Percentiles rank a stretch among this genome's conserved stretches.
These are phyloP conservation scores for Morone saxatilis DNA, from an alignment of 2,113 vertebrate genomes.

Conservation along the genomic window DNA sequence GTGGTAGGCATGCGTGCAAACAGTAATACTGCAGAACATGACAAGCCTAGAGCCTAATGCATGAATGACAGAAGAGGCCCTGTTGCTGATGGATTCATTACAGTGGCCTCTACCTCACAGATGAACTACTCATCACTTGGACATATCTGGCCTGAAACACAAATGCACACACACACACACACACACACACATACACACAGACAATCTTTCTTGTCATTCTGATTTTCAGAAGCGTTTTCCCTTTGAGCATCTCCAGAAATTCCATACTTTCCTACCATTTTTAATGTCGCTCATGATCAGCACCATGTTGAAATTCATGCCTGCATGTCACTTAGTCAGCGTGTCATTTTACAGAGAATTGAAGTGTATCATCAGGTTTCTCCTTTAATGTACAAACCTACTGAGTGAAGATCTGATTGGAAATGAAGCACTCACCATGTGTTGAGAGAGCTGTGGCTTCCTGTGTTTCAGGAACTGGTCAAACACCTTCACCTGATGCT, in stretches of 20 bases:
- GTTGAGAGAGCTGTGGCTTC: constrained; percentile 79
- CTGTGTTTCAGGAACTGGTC: constrained; percentile 83
- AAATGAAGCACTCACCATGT: constrained; percentile 76
- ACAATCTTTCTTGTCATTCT: not conserved
- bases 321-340: not conserved
- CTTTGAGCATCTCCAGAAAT: not conserved
- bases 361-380: not conserved
- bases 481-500: constrained; percentile 82
- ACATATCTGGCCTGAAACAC: constrained; percentile 13
- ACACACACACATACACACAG: not conserved
- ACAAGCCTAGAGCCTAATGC: not conserved
- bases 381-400: not conserved
- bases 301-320: not conserved
- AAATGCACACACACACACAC: not conserved
- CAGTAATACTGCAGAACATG: not conserved
- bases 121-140: constrained; percentile 43
- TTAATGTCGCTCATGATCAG: not conserved
- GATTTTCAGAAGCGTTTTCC: not conserved
- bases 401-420: not conserved
- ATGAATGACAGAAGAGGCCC: constrained; percentile 38
- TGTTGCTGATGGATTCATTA: constrained; percentile 53
- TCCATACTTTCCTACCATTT: not conserved
- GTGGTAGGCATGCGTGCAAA: not conserved
- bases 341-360: not conserved
- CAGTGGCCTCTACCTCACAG: constrained; percentile 20